Evolutionary conservation across 1,140 invertebrate genomes (phyloP).

Genomic region (Euura saliciscinereae): DNA sequence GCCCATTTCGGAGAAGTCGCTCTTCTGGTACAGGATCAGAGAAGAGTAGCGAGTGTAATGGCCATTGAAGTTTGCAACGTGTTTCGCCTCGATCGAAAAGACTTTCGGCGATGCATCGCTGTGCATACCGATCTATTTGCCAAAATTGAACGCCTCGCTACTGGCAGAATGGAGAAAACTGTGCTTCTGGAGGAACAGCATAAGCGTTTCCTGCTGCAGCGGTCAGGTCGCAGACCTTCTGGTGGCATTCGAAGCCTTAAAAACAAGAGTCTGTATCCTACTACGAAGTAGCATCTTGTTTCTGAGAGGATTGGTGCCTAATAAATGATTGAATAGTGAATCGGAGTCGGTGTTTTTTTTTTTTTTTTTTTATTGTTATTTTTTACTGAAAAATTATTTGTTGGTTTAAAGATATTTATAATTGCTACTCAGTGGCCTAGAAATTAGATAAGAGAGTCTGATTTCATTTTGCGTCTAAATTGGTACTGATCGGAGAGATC

Average conservation of each 20-base stretch:
- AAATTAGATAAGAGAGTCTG: too few species aligned
- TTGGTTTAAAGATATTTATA: too few species aligned
- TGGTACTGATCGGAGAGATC: too few species aligned
- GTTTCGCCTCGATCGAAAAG: slow-evolving; percentile 52
- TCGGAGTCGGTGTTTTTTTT: too few species aligned
- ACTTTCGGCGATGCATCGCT: slow-evolving; percentile 58
- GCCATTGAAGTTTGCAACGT: slow-evolving; percentile 53
- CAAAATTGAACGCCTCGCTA: slow-evolving; percentile 47
- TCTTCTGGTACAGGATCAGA: slow-evolving; percentile 48
- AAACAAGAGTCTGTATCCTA: not conserved
- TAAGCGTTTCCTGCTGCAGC: slow-evolving; percentile 31
- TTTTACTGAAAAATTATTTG: too few species aligned
- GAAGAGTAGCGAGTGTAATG: slow-evolving; percentile 50
- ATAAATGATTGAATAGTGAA: too few species aligned
- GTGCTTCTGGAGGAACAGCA: slow-evolving; percentile 46
- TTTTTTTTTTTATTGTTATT: too few species aligned
- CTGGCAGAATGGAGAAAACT: slow-evolving; percentile 45
- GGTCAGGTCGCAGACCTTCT: slow-evolving; percentile 8
- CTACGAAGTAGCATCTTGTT: not conserved
- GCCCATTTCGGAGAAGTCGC: slow-evolving; percentile 63
- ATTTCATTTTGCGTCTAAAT: too few species aligned
- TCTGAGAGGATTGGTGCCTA: too few species aligned
- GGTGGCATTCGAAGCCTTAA: not conserved
- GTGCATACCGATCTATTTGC: slow-evolving; percentile 44
- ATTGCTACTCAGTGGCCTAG: too few species aligned